Percentiles rank a stretch among this genome's conserved stretches.
These are phyloP conservation scores for Oncorhynchus tshawytscha DNA, from an alignment of 2,113 vertebrate species.

Conservation along the genomic window DNA sequence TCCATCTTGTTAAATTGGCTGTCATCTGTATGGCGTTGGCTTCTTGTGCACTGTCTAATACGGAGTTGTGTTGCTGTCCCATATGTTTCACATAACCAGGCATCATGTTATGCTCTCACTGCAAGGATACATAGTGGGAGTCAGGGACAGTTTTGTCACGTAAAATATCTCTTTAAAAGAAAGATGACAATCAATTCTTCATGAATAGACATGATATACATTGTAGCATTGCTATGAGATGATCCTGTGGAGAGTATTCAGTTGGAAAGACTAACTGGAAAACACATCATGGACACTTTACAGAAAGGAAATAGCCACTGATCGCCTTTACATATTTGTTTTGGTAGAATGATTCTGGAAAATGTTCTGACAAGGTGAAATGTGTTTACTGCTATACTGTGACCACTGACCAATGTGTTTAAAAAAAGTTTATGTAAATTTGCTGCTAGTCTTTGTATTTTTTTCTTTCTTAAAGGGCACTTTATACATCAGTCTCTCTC, in stretches of 20 bases:
- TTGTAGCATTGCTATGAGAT: conserved; percentile 28
- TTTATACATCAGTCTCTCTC: conserved; percentile 12
- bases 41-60: not conserved
- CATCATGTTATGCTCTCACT: not conserved
- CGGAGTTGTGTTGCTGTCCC: conserved; percentile 16
- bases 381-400: conserved; percentile 64
- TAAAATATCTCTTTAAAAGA: conserved; percentile 45
- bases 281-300: conserved; percentile 10
- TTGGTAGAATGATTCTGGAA: conserved; percentile 28
- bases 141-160: conserved; percentile 56
- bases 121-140: conserved; percentile 17
- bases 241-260: conserved; percentile 13
- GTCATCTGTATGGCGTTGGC: not conserved
- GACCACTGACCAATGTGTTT: conserved; percentile 26
- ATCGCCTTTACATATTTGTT: conserved; percentile 28
- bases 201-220: conserved; percentile 41
- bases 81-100: conserved; percentile 10
- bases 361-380: conserved; percentile 38
- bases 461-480: conserved; percentile 14
- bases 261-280: not conserved
- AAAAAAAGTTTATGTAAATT: conserved; percentile 10
- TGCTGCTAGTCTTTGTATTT: conserved; percentile 28
- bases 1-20: not conserved
- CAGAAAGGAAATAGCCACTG: conserved; percentile 15
- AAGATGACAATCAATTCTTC: conserved; percentile 69